Conservation (phyloP, 2,888 invertebrate genomes). For the Papilio protenor region DNA sequence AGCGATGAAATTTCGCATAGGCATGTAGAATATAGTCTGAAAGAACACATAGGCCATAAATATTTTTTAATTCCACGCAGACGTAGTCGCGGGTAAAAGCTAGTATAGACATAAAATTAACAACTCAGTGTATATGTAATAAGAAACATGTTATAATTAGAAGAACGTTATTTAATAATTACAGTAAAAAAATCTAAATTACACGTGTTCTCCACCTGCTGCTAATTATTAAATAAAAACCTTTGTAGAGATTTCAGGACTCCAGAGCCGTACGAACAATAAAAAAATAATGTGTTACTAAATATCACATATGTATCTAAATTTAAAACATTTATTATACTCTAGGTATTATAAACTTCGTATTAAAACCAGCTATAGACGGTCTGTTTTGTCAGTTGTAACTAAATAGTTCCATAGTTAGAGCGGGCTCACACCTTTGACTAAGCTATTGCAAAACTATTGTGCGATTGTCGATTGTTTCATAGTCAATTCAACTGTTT, state of each 20-base stretch:
- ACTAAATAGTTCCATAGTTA: too few species aligned
- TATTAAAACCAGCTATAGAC: too few species aligned
- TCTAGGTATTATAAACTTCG: neutral
- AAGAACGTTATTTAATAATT: slow-evolving; percentile 9
- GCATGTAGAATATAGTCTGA: too few species aligned
- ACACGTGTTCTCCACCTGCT: slow-evolving; percentile 45
- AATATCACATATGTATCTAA: neutral
- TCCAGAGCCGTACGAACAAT: neutral
- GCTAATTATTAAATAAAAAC: slow-evolving; percentile 46
- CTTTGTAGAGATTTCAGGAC: slow-evolving; percentile 5
- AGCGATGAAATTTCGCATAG: too few species aligned
- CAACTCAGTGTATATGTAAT: neutral
- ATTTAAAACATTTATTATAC: neutral
- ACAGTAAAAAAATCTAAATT: slow-evolving; percentile 5
- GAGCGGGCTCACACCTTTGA: too few species aligned
- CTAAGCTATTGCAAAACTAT: too few species aligned
- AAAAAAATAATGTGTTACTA: neutral
- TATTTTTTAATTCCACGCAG: too few species aligned
- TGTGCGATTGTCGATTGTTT: too few species aligned
- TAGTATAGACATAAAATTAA: neutral
- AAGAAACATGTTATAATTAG: neutral
- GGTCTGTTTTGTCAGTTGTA: too few species aligned
- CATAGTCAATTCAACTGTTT: too few species aligned
- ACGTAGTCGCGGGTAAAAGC: too few species aligned
- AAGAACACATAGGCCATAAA: too few species aligned